Base-by-base conservation (phyloP, 2,888 invertebrate species). In the Arrhopalites spinosus region DNA sequence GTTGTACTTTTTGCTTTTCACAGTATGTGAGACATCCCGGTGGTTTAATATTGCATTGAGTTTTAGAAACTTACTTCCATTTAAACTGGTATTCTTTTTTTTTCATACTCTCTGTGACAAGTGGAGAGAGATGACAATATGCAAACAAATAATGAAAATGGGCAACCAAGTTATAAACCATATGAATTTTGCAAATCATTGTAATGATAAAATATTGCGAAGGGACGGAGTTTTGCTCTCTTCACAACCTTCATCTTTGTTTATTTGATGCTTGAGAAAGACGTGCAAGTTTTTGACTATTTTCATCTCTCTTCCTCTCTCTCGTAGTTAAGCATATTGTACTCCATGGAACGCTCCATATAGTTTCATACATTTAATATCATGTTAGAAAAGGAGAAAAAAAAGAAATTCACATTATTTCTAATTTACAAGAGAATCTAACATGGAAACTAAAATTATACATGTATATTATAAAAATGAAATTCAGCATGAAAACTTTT, bases 131-230 rank as follows among this genome's bases (percentile, higher is more conserved):
- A 59, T 59, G 53, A 59, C 25, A 15, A 59, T 13, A 59, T 27
- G 15, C 7, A 5, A 25, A 25, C 25, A 59, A 59, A 59, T 59
- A 59, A 59, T 27, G 27, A 59, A 59, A 59, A 59, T 59, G 59
- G 25, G 27, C 59, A 59, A 13, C 5, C 5, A 36, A 36, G 36
- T 36, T 36, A 36, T 36, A 36, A 36, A 36, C 36, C 36, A 36
- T 36, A 36, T 36, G 36, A 36, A 36, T 36, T 36, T 36, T 36
- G 36, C 36, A 36, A 36, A 36, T 23, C 13, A 27, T 20, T 13
- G 27, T 59, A 59, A 53, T 53, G 20, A 53, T 53, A 53, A 53
- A 59, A 59, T 59, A 59, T 59, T 59, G 25, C 23, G 5, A n/a
- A 5, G 23, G 53, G 20, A n/a, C 53, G n/a, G 23, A 53, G 53